These are phyloP conservation scores for Dipodomys stephensi DNA, from an alignment of 2,113 vertebrate species.

Conservation along the genomic window DNA sequence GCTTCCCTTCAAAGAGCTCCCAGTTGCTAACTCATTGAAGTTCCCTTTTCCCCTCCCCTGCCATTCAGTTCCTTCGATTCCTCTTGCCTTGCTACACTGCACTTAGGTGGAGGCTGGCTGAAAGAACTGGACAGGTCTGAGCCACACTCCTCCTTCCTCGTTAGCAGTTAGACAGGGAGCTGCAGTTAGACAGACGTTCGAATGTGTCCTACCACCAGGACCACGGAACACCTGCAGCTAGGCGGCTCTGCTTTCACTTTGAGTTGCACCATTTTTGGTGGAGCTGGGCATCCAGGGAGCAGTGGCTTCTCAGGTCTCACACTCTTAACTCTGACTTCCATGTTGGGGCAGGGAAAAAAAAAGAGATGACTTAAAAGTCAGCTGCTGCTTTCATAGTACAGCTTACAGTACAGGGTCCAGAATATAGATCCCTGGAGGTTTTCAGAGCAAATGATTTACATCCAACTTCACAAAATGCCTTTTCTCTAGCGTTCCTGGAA, in stretches of 20 bases:
- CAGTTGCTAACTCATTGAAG: conserved; percentile 9
- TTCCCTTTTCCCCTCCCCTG: not conserved
- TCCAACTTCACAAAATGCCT: conserved; percentile 67
- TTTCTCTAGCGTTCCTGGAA: conserved; percentile 73
- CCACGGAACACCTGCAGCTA: not conserved
- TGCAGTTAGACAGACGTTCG: not conserved
- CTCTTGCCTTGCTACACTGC: not conserved
- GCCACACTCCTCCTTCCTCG: not conserved
- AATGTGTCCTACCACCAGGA: not conserved
- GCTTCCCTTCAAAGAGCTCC: conserved; percentile 53
- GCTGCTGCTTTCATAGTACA: conserved; percentile 52
- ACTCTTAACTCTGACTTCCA: conserved; percentile 43
- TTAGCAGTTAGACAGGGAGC: not conserved
- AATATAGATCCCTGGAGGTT: conserved; percentile 54
- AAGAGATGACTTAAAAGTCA: conserved; percentile 61
- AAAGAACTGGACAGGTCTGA: not conserved
- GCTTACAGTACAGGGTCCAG: conserved; percentile 31
- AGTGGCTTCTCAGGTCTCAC: conserved; percentile 12
- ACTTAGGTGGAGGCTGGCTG: not conserved
- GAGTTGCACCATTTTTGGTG: not conserved
- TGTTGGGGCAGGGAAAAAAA: conserved; percentile 54
- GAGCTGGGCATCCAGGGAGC: not conserved
- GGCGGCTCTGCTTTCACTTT: not conserved
- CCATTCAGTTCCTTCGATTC: not conserved
- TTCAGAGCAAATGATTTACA: conserved; percentile 77